Evolutionary conservation across 2,113 vertebrate species (phyloP).

Genomic region (Brachyistius frenatus): DNA sequence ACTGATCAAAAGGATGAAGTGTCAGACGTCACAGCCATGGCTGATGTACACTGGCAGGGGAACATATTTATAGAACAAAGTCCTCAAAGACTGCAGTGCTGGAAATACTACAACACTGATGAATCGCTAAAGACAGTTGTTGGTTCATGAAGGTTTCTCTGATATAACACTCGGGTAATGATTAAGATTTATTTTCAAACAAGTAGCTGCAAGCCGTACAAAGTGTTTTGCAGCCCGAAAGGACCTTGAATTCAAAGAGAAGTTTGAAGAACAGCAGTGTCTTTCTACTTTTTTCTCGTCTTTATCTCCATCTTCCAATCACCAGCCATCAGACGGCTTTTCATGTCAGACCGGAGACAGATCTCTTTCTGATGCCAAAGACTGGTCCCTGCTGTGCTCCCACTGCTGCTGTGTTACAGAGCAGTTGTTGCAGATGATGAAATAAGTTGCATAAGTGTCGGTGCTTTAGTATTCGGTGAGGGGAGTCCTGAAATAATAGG

Average conservation of each 20-base stretch:
- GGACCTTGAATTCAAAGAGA: constrained; percentile 19
- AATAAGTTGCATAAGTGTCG: background rate
- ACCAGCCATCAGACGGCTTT: constrained; percentile 41
- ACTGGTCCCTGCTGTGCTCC: background rate
- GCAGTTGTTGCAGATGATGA: constrained; percentile 5
- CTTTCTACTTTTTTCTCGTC: constrained; percentile 39
- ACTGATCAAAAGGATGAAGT: constrained; percentile 29
- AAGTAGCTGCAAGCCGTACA: constrained; percentile 19
- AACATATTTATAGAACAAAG: constrained; percentile 46
- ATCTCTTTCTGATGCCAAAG: constrained; percentile 19
- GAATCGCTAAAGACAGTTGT: constrained; percentile 1
- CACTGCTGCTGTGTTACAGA: background rate
- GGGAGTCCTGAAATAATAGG: background rate
- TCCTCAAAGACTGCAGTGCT: constrained; percentile 14
- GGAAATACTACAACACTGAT: background rate
- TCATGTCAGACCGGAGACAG: constrained; percentile 18
- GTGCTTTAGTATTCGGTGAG: background rate
- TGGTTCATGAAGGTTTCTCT: constrained; percentile 16
- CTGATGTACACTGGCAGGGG: constrained; percentile 6
- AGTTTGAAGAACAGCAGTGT: constrained; percentile 36
- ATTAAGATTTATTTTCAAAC: constrained; percentile 12
- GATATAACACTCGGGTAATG: background rate
- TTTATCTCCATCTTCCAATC: constrained; percentile 6
- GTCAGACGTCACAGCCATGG: constrained; percentile 14
- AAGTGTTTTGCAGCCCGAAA: constrained; percentile 34